Base-by-base conservation (phyloP, 2,113 vertebrate genomes). In the Salminus brasiliensis region DNA sequence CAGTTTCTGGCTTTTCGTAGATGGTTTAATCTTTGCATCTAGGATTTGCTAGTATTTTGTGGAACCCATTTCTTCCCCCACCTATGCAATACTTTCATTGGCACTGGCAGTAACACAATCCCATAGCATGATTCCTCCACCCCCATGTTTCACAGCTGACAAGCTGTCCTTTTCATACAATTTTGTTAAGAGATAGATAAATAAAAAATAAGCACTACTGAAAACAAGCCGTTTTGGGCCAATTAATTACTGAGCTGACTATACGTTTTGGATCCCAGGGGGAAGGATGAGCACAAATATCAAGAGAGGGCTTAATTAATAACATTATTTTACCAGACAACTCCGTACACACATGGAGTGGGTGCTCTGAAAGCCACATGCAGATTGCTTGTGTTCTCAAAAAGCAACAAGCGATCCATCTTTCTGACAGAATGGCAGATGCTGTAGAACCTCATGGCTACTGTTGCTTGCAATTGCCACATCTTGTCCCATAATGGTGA, bases 401-500 rank as follows among this genome's bases (percentile, higher is more conserved):
- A 36, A 66, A 36, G 36, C 62, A 66, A 39, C 62, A n/a, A 36
- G 62, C n/a, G 34, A 66, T 66, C 62, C 62, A 66, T 66, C 62
- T 66, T 36, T 66, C 29, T 66, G 32, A 66, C 32, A 36, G 62
- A 39, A 21, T 18, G 62, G 62, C 62, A 66, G 62, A n/a, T 36
- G 34, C 62, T 23, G 62, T 39, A n/a, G 18, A 32, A 36, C 32
- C 23, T n/a, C 30, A 21, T 34, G 30, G 60, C 60, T 18, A 18
- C 30, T 34, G 60, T 21, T 39, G 16, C 21, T 36, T 65, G 15
- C 32, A 55, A 55, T 36, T 66, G 62, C 62, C 62, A 39, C 62
- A 23, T 66, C 62, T 66, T 12, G 10, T 66, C 62, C 62, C 16
- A 34, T 32, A 63, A 21, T 32, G 60, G 60, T 34, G 62, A 39